Evolutionary conservation across 1,140 invertebrate genomes (phyloP).

Genomic region (Antheraea mylitta): DNA sequence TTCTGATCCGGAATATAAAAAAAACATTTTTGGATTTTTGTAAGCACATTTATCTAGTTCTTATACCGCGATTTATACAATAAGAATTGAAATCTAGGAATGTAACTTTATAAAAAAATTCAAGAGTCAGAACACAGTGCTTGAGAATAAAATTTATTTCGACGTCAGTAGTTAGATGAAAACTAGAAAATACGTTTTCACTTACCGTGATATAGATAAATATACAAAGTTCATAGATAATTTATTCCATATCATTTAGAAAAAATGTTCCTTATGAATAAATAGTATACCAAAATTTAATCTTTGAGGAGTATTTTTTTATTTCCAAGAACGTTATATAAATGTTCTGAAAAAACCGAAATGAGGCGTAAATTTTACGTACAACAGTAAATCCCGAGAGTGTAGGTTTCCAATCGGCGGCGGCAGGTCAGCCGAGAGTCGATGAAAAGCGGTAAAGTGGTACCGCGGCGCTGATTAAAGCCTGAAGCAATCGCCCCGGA

Average conservation of each 20-base stretch:
- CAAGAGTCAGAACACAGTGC: no score
- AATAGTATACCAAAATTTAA: background rate
- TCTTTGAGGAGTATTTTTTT: background rate
- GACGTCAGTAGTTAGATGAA: no score
- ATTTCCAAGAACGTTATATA: slow-evolving; percentile 4
- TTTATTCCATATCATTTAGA: background rate
- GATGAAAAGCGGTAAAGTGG: slow-evolving; percentile 76
- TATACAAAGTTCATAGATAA: background rate
- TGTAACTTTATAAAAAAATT: no score
- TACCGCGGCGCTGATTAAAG: slow-evolving; percentile 74
- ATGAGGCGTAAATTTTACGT: slow-evolving; percentile 61
- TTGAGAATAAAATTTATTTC: no score
- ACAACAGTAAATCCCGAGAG: slow-evolving; percentile 58
- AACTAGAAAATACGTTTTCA: no score
- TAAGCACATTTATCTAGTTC: no score
- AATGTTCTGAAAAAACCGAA: slow-evolving; percentile 33
- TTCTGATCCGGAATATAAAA: no score
- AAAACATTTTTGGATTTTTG: no score
- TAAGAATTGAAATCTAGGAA: no score
- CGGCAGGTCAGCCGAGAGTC: slow-evolving; percentile 69
- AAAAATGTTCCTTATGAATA: background rate
- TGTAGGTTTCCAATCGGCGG: slow-evolving; percentile 72
- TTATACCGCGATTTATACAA: no score
- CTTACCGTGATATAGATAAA: no score
- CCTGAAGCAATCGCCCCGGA: slow-evolving; percentile 74